phyloP scores from a whole-genome alignment of 2,797 vertebrate species.

The Anguilla anguilla region DNA sequence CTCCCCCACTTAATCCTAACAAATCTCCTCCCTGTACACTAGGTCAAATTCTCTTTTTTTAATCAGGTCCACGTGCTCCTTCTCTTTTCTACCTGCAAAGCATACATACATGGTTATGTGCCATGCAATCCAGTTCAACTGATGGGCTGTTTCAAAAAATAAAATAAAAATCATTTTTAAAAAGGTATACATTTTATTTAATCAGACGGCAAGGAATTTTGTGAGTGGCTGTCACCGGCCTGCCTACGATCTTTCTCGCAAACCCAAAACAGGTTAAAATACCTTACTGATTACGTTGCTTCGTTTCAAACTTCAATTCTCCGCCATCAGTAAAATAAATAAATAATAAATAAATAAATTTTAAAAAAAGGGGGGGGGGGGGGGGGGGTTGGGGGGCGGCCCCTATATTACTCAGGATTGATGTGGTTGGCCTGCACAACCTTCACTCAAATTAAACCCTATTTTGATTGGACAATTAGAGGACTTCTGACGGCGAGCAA shows the following conservation, averaged over 20 bases:
- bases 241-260: neutral
- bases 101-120: neutral
- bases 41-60: neutral
- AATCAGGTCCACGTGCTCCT: neutral
- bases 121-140: neutral
- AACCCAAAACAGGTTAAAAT: neutral
- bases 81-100: neutral
- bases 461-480: slow-evolving; percentile 3
- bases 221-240: neutral
- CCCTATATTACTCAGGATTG: neutral
- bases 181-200: too few species aligned
- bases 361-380: too few species aligned
- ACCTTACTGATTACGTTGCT: slow-evolving; percentile 7
- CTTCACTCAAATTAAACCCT: neutral
- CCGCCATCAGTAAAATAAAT: neutral
- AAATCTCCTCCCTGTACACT: neutral
- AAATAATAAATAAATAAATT: too few species aligned
- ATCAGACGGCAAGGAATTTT: too few species aligned
- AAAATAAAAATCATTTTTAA: too few species aligned
- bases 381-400: neutral
- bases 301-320: neutral
- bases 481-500: neutral
- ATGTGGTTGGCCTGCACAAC: neutral
- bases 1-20: neutral
- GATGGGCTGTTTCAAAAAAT: too few species aligned